Base-by-base conservation (phyloP, 2,888 invertebrate genomes). In the Drosophila longiperda region DNA sequence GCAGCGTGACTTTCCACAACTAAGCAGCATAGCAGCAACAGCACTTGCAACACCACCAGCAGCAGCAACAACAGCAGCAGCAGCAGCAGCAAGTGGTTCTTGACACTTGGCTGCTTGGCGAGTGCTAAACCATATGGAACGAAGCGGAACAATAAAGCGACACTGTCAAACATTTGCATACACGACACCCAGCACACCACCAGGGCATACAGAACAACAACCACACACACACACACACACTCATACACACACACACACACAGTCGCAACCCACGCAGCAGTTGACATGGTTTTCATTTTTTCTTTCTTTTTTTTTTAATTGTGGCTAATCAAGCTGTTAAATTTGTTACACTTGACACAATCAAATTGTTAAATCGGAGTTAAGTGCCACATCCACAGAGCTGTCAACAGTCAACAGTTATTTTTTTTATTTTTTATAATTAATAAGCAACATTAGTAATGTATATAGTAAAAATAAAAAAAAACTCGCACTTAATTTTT, bases 111-210 rank as follows among this genome's bases (percentile, higher is more conserved):
- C 61, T 65, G 58, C 61, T 52, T 34, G 71, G 52, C 48, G 68
- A 80, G 69, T 75, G 85, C 80, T 58, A 82, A 82, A 53, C 82
- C 86, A 83, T 71, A 88, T 86, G 88, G 88, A 85, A 85, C 89
- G 84, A 62, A 88, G 83, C 83, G 89, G 73, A 86, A 88, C 89
- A 87, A 86, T 76, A 80, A 82, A 86, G 87, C 85, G 89, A 88
- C 89, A 88, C 75, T 86, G 86, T 86, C 89, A 87, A 89, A 69
- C 84, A 88, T 89, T 89, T 86, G 84, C 86, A 89, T 89, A 82
- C 78, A 75, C 89, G 78, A 77, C 86, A 87, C 73, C 52, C 62
- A 49, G 23, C 42, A 53, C 58, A 55, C 33, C 36, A n/a, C n/a
- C 40, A 42, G 8, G 23, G 26, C 45, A 23, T 8, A 29, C 38